Evolutionary conservation across 1,140 invertebrate genomes (phyloP).

Genomic region (Caenorhabditis tropicalis): DNA sequence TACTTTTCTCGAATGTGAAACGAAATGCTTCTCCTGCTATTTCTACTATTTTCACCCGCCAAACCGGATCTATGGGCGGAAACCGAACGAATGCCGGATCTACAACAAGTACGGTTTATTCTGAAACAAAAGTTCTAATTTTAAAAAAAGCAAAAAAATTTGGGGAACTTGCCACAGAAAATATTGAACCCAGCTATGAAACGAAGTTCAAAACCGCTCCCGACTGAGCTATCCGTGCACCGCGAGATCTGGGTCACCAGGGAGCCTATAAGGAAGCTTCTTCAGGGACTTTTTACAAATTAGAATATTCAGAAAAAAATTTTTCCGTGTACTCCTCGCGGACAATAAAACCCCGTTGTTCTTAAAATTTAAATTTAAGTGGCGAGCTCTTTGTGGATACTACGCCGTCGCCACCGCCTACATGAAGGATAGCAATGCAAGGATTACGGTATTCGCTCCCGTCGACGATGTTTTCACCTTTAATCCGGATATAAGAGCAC

Average conservation of each 20-base stretch:
- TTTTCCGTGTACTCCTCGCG: too few relatives aligned
- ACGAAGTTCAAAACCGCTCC: too few relatives aligned
- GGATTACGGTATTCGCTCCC: slow-evolving; percentile 71
- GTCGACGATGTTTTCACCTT: slow-evolving; percentile 72
- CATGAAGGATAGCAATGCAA: slow-evolving; percentile 71
- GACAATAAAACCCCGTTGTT: too few relatives aligned
- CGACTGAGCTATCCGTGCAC: too few relatives aligned
- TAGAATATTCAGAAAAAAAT: too few relatives aligned
- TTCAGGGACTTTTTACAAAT: too few relatives aligned
- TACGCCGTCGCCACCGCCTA: slow-evolving; percentile 69
- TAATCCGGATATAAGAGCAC: slow-evolving; percentile 70
- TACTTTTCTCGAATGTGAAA: background rate
- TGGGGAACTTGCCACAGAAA: too few relatives aligned
- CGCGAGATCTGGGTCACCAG: too few relatives aligned
- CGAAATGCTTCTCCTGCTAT: background rate
- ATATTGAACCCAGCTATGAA: too few relatives aligned
- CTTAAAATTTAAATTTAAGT: slow-evolving; percentile 61
- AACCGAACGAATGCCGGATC: slow-evolving; percentile 69
- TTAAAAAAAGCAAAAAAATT: too few relatives aligned
- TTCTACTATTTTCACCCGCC: background rate
- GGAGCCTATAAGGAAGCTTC: too few relatives aligned
- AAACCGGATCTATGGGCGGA: slow-evolving; percentile 67
- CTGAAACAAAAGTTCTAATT: slow-evolving; percentile 29
- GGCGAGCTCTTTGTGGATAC: slow-evolving; percentile 66
- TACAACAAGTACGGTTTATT: slow-evolving; percentile 65